Evolutionary conservation across 2,797 vertebrate genomes (phyloP).

Genomic region (Schizopygopsis malacanthus): DNA sequence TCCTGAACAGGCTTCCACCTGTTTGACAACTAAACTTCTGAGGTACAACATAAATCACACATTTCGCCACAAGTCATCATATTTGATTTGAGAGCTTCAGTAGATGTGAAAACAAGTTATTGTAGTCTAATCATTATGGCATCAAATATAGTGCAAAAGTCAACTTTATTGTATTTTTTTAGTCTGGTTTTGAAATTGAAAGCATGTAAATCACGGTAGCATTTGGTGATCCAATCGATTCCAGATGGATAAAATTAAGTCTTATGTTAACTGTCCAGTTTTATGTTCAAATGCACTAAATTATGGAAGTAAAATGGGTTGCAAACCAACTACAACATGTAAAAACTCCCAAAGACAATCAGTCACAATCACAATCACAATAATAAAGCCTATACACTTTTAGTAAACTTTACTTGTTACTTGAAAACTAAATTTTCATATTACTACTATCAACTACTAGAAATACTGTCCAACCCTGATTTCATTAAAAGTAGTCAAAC

Average conservation of each 20-base stretch:
- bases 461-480: conserved; percentile 10
- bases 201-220: not conserved
- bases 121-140: not conserved
- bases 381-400: not conserved
- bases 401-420: not conserved
- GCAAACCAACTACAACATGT: not conserved
- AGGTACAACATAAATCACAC: conserved; percentile 1
- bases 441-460: not conserved
- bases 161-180: not conserved
- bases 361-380: not conserved
- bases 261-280: not conserved
- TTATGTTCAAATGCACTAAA: not conserved
- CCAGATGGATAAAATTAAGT: not conserved
- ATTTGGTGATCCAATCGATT: not conserved
- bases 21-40: conserved; percentile 3
- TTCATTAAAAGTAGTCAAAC: conserved; percentile 82
- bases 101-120: not conserved
- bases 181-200: not conserved
- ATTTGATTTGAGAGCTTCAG: conserved; percentile 14
- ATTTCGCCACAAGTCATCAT: not conserved
- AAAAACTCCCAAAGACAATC: not conserved
- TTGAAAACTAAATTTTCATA: not conserved
- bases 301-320: not conserved
- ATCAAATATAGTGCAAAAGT: not conserved
- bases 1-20: conserved; percentile 85